These are phyloP conservation scores for Prochilodus magdalenae DNA, from an alignment of 2,113 vertebrate species.

Conservation along the genomic window DNA sequence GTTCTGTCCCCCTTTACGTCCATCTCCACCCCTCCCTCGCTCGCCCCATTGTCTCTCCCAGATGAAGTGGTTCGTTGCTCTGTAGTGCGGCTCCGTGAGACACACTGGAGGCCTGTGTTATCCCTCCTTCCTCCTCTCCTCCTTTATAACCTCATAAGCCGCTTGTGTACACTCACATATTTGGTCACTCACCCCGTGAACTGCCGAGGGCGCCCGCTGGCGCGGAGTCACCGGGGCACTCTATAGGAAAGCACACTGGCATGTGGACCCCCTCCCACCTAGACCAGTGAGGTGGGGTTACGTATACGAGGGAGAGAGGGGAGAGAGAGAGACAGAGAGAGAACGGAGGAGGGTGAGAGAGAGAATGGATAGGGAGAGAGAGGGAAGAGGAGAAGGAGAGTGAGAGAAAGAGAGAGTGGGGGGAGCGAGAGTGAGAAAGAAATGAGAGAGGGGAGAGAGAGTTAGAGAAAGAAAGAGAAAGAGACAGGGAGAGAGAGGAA, in stretches of 20 bases:
- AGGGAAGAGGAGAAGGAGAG: no score
- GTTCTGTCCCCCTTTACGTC: neutral
- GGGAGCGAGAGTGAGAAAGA: no score
- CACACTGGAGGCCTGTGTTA: slow-evolving; percentile 28
- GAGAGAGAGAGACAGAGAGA: neutral
- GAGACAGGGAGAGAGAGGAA: no score
- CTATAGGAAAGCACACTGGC: neutral
- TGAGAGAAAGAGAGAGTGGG: no score
- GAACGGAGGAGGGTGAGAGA: no score
- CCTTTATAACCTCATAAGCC: slow-evolving; percentile 38
- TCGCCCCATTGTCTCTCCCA: neutral
- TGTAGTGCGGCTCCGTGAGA: slow-evolving; percentile 50
- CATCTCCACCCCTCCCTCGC: slow-evolving; percentile 8
- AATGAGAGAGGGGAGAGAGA: no score
- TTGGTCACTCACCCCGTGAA: slow-evolving; percentile 36
- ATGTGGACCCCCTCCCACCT: neutral
- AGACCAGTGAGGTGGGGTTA: neutral
- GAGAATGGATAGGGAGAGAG: no score
- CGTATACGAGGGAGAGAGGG: neutral
- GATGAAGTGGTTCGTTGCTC: neutral
- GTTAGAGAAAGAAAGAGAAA: no score
- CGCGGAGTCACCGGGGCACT: slow-evolving; percentile 26
- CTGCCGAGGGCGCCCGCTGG: slow-evolving; percentile 20
- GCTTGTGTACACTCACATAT: slow-evolving; percentile 52
- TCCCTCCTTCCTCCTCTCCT: slow-evolving; percentile 31